Base-by-base conservation (phyloP, 2,113 vertebrate genomes). In the Capreolus pygargus region DNA sequence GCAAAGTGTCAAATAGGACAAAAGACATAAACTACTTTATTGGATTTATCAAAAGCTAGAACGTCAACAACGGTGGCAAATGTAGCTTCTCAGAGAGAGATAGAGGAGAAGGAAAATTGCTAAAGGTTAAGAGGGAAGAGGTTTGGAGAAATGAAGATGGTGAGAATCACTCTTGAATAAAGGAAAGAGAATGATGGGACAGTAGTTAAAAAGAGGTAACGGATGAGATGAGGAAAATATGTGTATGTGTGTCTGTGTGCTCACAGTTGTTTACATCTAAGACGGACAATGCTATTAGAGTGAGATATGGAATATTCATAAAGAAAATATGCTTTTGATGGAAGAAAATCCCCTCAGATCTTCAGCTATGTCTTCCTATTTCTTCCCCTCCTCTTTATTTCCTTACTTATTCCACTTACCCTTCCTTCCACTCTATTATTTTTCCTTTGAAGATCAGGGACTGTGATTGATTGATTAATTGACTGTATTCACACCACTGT, bases 211-310 rank as follows among this genome's bases (percentile, higher is more conserved):
- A 86, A 57, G 36, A 55, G 16, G 45, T 11, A 8, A 39, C 4
- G 10, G 7, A 33, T 39, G 43, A 58, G 78, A 33, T 8, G 23
- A 58, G 52, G 54, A 27, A 23, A 82, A 15, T 3, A 3, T 45
- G 33, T 16, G 27, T 30, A 2, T 52, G 30, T 21, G 27, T 28
- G 23, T 13, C 3, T 16, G 23, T 6, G 6, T 0, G 5, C 2
- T 16, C 9, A 3, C 19, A 25, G 9, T 13, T 19, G 17, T 27
- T 54, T 70, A 12, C 23, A 2, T 64, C 28, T 43, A 6, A 12
- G 50, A 21, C 33, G 79, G 45, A 28, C 10, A n/a, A 64, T 50
- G 33, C 5, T 19, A 67, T 36, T 33, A 86, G 17, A 91, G 14
- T 28, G 10, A 86, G 67, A 89, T 55, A 52, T 50, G 28, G 10